phyloP scores from a whole-genome alignment of 2,797 vertebrate species.

The Oreochromis grahami region DNA sequence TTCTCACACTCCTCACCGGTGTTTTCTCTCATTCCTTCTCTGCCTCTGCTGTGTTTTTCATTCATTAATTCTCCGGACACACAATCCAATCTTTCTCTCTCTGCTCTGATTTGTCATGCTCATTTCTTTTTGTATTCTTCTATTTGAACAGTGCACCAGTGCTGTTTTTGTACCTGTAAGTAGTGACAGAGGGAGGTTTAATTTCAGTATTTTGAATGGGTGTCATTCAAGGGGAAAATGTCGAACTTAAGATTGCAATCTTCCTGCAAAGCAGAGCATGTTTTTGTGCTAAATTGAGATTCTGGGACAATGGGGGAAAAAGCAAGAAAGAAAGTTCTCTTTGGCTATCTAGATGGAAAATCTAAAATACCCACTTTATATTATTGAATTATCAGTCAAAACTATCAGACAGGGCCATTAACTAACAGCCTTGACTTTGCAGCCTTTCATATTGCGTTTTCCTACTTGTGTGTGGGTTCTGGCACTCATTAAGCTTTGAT shows the following conservation, averaged over 20 bases:
- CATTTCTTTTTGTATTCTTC: neutral
- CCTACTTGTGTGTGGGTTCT: neutral
- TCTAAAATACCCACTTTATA: neutral
- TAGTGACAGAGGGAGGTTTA: neutral
- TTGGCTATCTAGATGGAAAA: neutral
- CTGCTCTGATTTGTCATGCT: neutral
- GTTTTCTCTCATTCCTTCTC: neutral
- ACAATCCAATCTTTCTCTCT: neutral
- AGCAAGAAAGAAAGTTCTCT: rapidly evolving
- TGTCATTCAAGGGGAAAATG: neutral
- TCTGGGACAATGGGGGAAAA: no score
- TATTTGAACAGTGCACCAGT: neutral
- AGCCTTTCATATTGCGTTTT: neutral
- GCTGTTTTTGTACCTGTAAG: conserved; percentile 3
- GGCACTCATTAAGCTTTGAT: neutral
- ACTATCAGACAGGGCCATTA: neutral
- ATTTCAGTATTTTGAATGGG: neutral
- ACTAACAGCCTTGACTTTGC: neutral
- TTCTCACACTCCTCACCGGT: neutral
- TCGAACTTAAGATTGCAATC: neutral
- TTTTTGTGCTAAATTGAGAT: neutral
- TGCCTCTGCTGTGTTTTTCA: neutral
- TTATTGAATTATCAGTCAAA: neutral
- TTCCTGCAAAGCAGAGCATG: neutral
- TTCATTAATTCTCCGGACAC: neutral